Base-by-base conservation (phyloP, 2,888 invertebrate species). In the Isotomurus palustris region DNA sequence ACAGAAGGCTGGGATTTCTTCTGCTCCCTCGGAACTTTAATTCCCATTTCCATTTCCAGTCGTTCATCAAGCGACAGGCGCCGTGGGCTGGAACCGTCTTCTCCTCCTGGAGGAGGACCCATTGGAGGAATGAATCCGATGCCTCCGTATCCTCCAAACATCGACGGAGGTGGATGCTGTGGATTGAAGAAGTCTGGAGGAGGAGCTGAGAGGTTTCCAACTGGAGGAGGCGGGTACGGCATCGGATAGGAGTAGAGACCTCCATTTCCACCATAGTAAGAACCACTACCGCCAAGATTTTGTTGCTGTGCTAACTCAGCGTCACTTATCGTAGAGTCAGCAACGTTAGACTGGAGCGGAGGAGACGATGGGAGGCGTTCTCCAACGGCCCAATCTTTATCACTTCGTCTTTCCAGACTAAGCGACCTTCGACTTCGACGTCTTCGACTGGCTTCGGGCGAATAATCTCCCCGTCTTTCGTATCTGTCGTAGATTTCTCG, bases 1-100 rank as follows among this genome's bases (percentile, higher is more conserved):
- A n/a, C n/a, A n/a, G n/a, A n/a, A n/a, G n/a, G n/a, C n/a, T 44
- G 40, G 21, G 28, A 5, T 38, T 45, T 54, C 14, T 44, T 43
- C 6, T 50, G 51, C 17, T 57, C 65, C 12, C 68, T 67, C 24
- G 58, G 53, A 25, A 70, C 44, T 12, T 60, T 64, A 35, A 71
- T 68, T 5, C 83, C 83, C 66, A 83, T 73, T 62, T 82, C 83
- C 56, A 81, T 75, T 71, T 80, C 81, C 58, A 83, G 77, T 71
- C 83, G 75, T 65, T 82, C 82, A 60, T 83, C 83, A 8, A 83
- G 74, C 1, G 83, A 81, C 14, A 81, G 73, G 53, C 83, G 75
- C 72, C 80, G 81, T 0, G 82, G 82, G 1, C 82, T 82, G 38
- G 68, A 66, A 4, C 47, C 36, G 28, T 59, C 43, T 17, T 43